A percentile compares a stretch with the other conserved stretches of the same genome.
phyloP scores from a whole-genome alignment of 2,797 vertebrate species.

The Aphelocoma californica region DNA sequence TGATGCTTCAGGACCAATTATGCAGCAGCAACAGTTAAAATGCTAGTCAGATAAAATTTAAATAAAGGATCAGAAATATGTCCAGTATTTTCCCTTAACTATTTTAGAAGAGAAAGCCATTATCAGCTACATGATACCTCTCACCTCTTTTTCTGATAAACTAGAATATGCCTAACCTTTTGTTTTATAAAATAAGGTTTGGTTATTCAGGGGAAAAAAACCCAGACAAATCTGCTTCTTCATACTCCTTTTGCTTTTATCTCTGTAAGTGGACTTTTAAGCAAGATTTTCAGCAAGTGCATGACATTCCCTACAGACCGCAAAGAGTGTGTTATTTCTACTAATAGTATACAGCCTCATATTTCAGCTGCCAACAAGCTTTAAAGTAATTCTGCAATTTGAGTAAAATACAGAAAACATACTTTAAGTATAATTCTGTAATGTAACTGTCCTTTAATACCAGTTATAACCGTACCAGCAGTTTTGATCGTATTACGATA shows the following conservation, averaged over 20 bases:
- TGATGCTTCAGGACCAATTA: slow-evolving; percentile 9
- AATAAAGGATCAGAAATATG: background rate
- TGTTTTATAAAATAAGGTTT: background rate
- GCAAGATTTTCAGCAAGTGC: background rate
- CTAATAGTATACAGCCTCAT: background rate
- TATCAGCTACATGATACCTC: background rate
- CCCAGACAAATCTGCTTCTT: background rate
- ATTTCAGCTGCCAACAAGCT: background rate
- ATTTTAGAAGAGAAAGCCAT: background rate
- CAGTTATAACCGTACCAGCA: background rate
- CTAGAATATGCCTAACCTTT: background rate
- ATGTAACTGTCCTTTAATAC: background rate
- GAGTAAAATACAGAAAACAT: background rate
- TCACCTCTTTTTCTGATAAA: background rate
- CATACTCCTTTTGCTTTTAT: background rate
- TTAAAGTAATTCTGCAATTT: background rate
- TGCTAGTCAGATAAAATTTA: background rate
- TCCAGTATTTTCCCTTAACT: background rate
- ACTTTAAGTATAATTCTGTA: background rate
- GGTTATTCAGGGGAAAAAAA: accelerated
- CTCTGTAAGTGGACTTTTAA: background rate
- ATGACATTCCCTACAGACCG: background rate
- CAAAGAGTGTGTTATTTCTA: background rate
- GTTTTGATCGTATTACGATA: background rate
- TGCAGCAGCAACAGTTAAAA: background rate